Percentiles rank a stretch among this genome's conserved stretches.
phyloP scores from a whole-genome alignment of 2,113 vertebrate genomes.

The Ophiodon elongatus region DNA sequence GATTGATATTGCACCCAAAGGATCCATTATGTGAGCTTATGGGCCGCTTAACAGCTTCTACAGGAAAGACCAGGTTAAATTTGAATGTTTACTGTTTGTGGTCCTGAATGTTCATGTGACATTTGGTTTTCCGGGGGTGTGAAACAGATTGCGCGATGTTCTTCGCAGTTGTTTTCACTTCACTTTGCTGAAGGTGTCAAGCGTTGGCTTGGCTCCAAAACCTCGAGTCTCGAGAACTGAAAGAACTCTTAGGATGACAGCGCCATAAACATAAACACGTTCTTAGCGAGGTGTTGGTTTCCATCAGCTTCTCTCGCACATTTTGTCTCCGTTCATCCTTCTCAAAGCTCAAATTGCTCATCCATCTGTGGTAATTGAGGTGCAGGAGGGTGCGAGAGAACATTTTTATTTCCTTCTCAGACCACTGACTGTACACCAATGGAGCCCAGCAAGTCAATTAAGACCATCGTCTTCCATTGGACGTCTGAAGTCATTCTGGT shows the following conservation, averaged over 20 bases:
- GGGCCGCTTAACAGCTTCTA: constrained; percentile 35
- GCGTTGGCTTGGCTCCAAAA: constrained; percentile 18
- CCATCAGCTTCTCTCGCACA: constrained; percentile 21
- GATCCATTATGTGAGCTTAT: constrained; percentile 34
- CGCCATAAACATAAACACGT: constrained; percentile 16
- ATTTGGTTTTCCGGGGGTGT: constrained; percentile 39
- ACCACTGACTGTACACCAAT: constrained; percentile 29
- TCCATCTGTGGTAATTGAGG: constrained; percentile 55
- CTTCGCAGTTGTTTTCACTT: constrained; percentile 22
- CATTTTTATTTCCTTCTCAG: constrained; percentile 47
- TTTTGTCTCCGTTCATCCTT: constrained; percentile 20
- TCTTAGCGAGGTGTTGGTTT: constrained; percentile 31
- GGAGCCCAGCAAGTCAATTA: constrained; percentile 74
- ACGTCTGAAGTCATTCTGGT: constrained; percentile 47
- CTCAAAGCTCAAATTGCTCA: constrained; percentile 45
- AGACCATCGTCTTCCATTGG: constrained; percentile 52
- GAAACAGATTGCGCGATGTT: constrained; percentile 34
- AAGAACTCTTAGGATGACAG: constrained; percentile 29
- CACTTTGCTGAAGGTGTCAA: constrained; percentile 30
- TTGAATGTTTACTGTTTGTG: constrained; percentile 40
- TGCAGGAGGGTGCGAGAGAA: constrained; percentile 7
- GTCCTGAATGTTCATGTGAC: constrained; percentile 26
- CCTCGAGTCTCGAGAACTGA: constrained; percentile 29
- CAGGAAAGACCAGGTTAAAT: constrained; percentile 35
- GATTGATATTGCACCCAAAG: constrained; percentile 41